These are phyloP conservation scores for Pelagia noctiluca DNA, from an alignment of 30 jellyfish, hydroid and myxozoan species.

Conservation along the genomic window DNA sequence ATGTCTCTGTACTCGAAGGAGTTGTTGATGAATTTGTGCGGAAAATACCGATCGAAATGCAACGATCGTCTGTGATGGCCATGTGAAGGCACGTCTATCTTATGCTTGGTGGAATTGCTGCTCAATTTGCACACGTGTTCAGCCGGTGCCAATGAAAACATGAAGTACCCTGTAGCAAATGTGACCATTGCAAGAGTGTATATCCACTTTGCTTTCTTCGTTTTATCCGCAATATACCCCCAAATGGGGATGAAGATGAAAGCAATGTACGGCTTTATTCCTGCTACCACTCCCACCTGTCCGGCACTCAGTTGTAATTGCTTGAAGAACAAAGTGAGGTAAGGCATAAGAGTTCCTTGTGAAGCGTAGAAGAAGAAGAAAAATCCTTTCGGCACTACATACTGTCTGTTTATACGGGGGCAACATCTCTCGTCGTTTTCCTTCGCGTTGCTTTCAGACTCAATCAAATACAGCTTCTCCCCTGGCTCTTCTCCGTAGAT, in stretches of 20 bases:
- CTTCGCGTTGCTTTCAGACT: conserved; percentile 31
- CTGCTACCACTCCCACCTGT: conserved; percentile 94
- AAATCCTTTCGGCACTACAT: conserved; percentile 80
- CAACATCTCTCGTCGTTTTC: conserved; percentile 53
- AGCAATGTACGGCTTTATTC: conserved; percentile 95
- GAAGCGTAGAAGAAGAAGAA: conserved; percentile 94
- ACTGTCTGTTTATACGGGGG: conserved; percentile 67
- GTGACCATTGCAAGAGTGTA: conserved; percentile 81
- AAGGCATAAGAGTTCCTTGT: conserved; percentile 92
- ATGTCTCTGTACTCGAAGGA: conserved; percentile 3
- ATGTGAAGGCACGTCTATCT: conserved; percentile 58
- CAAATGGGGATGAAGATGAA: conserved; percentile 91
- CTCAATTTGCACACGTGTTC: conserved; percentile 83
- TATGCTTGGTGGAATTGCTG: conserved; percentile 87
- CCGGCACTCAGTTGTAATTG: conserved; percentile 85
- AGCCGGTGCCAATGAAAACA: conserved; percentile 89
- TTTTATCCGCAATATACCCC: conserved; percentile 92
- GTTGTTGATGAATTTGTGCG: conserved; percentile 7
- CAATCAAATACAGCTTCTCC: conserved; percentile 55
- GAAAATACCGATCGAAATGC: neutral
- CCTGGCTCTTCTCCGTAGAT: conserved; percentile 75
- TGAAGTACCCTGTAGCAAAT: conserved; percentile 86
- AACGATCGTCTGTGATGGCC: conserved; percentile 64
- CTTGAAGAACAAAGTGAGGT: conserved; percentile 81
- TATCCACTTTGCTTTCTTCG: conserved; percentile 79